Conservation (phyloP, 1,140 invertebrate species). For the Rhopalosiphum maidis region DNA sequence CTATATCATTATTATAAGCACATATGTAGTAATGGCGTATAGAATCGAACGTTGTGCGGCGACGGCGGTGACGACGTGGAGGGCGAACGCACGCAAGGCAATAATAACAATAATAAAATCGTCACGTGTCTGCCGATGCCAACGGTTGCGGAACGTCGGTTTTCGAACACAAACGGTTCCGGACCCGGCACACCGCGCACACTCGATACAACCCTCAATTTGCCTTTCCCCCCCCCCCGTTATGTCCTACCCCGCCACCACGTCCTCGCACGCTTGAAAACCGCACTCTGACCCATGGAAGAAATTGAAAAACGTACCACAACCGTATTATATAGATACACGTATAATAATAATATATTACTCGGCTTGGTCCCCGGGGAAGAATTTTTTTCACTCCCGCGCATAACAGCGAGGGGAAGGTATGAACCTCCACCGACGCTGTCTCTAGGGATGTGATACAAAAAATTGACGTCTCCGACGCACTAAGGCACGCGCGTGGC, state of each 20-base stretch:
- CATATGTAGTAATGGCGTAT: not conserved
- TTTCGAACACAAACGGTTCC: constrained; percentile 49
- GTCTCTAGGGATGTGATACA: constrained; percentile 17
- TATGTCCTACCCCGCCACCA: not conserved
- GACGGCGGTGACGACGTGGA: not conserved
- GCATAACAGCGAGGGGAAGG: not conserved
- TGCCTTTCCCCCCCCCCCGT: not conserved
- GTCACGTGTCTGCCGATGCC: constrained; percentile 50
- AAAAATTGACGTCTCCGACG: constrained; percentile 1
- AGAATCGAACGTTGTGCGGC: not conserved
- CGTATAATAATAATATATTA: not conserved
- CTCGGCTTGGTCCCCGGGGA: not conserved
- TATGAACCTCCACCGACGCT: not conserved
- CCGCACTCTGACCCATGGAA: not conserved
- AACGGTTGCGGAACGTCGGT: constrained; percentile 53
- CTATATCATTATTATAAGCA: not conserved
- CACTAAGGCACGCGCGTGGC: not conserved
- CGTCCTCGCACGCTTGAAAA: not conserved
- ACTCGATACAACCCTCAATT: constrained; percentile 51
- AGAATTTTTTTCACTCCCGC: not conserved
- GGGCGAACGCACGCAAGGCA: not conserved
- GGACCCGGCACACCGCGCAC: constrained; percentile 18
- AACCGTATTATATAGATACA: not conserved
- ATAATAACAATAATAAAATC: constrained; percentile 42
- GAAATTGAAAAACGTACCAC: constrained; percentile 34